Conservation (phyloP, 2,113 vertebrate species). For the Collichthys lucidus region DNA sequence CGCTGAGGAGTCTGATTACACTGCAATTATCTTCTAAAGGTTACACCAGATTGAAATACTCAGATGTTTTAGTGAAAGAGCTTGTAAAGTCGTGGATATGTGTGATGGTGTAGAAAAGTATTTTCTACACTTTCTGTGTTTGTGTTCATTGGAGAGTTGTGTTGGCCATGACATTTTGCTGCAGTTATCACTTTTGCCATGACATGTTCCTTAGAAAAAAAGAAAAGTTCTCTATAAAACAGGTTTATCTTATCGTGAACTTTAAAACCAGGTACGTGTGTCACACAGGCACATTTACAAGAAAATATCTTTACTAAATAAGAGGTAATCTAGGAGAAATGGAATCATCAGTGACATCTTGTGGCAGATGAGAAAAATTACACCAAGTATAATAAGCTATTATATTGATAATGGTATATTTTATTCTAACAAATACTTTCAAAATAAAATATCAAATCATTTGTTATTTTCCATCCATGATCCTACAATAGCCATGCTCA, state of each 20-base stretch:
- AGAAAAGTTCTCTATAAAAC: neutral
- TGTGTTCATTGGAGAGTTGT: neutral
- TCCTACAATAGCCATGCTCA: neutral
- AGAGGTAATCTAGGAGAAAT: neutral
- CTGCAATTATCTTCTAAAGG: conserved; percentile 63
- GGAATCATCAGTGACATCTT: conserved; percentile 66
- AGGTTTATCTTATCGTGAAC: neutral
- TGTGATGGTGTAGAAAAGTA: neutral
- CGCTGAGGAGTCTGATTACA: conserved; percentile 45
- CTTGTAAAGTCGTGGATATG: conserved; percentile 13
- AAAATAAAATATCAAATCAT: neutral
- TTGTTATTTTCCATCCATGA: neutral
- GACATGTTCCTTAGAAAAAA: neutral
- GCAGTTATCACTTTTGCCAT: neutral
- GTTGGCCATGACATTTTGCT: neutral
- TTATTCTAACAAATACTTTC: too few species aligned
- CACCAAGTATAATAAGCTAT: neutral
- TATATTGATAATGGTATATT: neutral
- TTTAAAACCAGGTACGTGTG: neutral
- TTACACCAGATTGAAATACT: conserved; percentile 33
- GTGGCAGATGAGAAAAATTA: conserved; percentile 50
- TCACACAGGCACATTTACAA: conserved; percentile 4
- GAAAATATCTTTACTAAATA: neutral
- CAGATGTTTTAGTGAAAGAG: conserved; percentile 29
- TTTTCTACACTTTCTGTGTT: neutral